Percentiles rank a stretch among this genome's conserved stretches.
Evolutionary conservation across 2,888 invertebrate genomes (phyloP).

Genomic region (Heliothis peltigera): DNA sequence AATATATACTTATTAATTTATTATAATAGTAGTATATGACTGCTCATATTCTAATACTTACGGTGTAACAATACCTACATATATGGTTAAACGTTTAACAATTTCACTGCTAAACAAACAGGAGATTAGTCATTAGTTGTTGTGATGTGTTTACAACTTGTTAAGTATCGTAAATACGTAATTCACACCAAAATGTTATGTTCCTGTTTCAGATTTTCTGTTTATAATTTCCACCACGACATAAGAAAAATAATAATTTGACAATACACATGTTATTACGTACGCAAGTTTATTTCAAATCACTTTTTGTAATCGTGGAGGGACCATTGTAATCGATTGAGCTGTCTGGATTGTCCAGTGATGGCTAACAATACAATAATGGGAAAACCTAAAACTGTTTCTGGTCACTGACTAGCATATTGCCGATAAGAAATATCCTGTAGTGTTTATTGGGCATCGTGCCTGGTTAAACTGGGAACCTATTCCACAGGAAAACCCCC

Average conservation of each 20-base stretch:
- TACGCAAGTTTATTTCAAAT: too few species aligned
- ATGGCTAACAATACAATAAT: constrained; percentile 22
- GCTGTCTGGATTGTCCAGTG: background rate
- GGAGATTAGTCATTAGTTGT: constrained; percentile 39
- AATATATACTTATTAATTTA: too few species aligned
- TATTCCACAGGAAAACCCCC: constrained; percentile 27
- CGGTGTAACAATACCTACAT: constrained; percentile 11
- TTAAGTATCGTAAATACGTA: constrained; percentile 26
- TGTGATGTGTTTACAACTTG: constrained; percentile 22
- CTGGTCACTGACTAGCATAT: constrained; percentile 20
- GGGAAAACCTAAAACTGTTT: constrained; percentile 29
- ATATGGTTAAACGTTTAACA: constrained; percentile 25
- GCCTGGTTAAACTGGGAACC: constrained; percentile 39
- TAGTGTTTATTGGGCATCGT: constrained; percentile 24
- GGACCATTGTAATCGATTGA: too few species aligned
- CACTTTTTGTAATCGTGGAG: too few species aligned
- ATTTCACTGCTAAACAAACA: constrained; percentile 28
- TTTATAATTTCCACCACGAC: too few species aligned
- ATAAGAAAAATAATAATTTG: too few species aligned
- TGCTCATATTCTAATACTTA: constrained; percentile 3
- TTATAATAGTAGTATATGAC: too few species aligned
- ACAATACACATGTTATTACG: too few species aligned
- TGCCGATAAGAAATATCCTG: constrained; percentile 26
- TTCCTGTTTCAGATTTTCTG: too few species aligned
- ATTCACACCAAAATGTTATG: constrained; percentile 18